These are phyloP conservation scores for Sinocyclocheilus maitianheensis DNA, from an alignment of 2,113 vertebrate genomes.

Conservation along the genomic window DNA sequence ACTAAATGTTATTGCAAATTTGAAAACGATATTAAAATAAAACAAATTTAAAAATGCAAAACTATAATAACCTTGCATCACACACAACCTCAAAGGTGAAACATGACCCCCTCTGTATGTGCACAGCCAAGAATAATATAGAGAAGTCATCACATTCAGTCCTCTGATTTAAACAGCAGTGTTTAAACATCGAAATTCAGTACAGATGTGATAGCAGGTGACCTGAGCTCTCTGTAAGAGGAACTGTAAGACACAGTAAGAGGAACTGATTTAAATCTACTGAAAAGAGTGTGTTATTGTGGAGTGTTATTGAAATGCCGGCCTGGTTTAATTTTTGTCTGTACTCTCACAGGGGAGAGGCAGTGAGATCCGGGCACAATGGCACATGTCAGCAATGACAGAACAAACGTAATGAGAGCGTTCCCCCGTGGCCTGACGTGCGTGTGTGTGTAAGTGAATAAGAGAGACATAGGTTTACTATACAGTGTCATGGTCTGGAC, in stretches of 20 bases:
- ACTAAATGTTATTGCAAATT: too few relatives aligned
- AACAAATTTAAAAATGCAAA: too few relatives aligned
- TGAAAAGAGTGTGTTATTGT: slow-evolving; percentile 63
- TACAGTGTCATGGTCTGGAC: slow-evolving; percentile 66
- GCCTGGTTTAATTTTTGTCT: slow-evolving; percentile 48
- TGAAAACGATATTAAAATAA: too few relatives aligned
- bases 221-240: slow-evolving; percentile 30
- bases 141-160: slow-evolving; percentile 7
- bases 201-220: not conserved
- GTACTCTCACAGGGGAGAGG: slow-evolving; percentile 31
- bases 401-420: slow-evolving; percentile 69
- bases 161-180: not conserved
- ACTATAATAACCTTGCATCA: not conserved
- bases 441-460: slow-evolving; percentile 35
- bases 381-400: slow-evolving; percentile 74
- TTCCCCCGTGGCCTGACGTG: slow-evolving; percentile 61
- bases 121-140: not conserved
- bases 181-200: slow-evolving; percentile 21
- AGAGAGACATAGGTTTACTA: slow-evolving; percentile 22
- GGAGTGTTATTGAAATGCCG: slow-evolving; percentile 54
- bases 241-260: not conserved
- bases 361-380: slow-evolving; percentile 54
- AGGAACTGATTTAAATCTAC: slow-evolving; percentile 51
- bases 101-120: not conserved
- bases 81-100: not conserved